Conservation (phyloP, 2,797 vertebrate genomes). For the Heliangelus exortis region DNA sequence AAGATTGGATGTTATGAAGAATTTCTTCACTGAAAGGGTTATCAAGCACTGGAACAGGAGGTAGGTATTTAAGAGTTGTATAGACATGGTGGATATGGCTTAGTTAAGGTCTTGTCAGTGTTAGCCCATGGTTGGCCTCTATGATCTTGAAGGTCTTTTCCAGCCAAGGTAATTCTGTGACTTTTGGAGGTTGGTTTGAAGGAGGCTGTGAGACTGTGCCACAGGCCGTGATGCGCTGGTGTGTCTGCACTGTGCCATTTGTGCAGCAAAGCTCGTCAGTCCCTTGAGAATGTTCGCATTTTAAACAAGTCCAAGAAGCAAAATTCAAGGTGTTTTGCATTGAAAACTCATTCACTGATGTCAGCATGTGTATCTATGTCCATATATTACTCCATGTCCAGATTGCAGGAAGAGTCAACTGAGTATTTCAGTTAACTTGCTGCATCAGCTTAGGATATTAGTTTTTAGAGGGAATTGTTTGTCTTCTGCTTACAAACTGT, state of each 20-base stretch:
- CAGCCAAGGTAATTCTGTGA: too few species aligned
- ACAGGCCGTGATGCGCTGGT: fast-evolving
- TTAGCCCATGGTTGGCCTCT: too few species aligned
- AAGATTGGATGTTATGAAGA: too few species aligned
- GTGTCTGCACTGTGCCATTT: not conserved
- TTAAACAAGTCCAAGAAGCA: not conserved
- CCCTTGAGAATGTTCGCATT: not conserved
- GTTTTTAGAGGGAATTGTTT: not conserved
- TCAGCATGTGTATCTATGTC: not conserved
- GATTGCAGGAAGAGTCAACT: not conserved
- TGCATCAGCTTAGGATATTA: not conserved
- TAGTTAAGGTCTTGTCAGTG: too few species aligned
- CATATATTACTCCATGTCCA: not conserved
- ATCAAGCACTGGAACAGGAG: too few species aligned
- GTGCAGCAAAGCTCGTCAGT: not conserved
- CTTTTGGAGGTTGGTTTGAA: not conserved
- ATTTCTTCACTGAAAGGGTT: too few species aligned
- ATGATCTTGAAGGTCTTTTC: too few species aligned
- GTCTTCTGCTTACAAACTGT: not conserved
- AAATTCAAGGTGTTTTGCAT: not conserved
- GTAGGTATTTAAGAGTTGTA: too few species aligned
- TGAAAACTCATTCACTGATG: not conserved
- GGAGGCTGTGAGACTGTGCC: not conserved
- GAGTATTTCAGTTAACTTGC: not conserved
- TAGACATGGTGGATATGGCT: too few species aligned